Conservation (phyloP, 2,888 invertebrate species). For the Drosophila prostipennis region DNA sequence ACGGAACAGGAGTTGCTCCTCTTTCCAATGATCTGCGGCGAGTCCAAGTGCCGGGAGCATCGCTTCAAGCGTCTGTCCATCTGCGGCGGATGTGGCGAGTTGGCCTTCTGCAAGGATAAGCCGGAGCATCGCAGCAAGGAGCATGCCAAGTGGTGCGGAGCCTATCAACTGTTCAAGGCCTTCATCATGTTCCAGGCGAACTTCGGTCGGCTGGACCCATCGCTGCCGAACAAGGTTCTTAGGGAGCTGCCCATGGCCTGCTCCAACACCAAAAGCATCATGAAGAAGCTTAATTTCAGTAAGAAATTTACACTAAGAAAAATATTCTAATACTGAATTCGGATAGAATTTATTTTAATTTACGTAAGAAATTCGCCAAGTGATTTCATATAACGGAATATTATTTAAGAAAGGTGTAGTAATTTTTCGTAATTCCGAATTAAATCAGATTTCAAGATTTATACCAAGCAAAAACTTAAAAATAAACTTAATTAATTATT, state of each 20-base stretch:
- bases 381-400: too few relatives aligned
- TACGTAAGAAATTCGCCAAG: too few relatives aligned
- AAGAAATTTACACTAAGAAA: constrained; percentile 16
- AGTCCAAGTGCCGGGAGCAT: constrained; percentile 86
- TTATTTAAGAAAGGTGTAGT: too few relatives aligned
- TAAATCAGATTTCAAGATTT: too few relatives aligned
- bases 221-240: constrained; percentile 85
- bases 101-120: constrained; percentile 86
- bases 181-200: constrained; percentile 87
- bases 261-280: constrained; percentile 75
- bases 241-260: constrained; percentile 71
- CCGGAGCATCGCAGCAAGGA: constrained; percentile 85
- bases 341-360: too few relatives aligned
- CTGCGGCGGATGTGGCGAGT: constrained; percentile 87
- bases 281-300: constrained; percentile 76
- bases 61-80: constrained; percentile 84
- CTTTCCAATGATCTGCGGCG: constrained; percentile 88
- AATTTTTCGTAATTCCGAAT: too few relatives aligned
- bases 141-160: constrained; percentile 87
- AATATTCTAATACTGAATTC: too few relatives aligned
- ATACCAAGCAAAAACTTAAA: too few relatives aligned
- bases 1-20: constrained; percentile 89
- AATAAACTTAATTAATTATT: too few relatives aligned
- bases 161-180: constrained; percentile 87
- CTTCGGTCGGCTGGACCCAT: constrained; percentile 86